Percentiles rank a stretch among this genome's conserved stretches.
Evolutionary conservation across 2,888 invertebrate genomes (phyloP).

Genomic region (Allacma fusca): DNA sequence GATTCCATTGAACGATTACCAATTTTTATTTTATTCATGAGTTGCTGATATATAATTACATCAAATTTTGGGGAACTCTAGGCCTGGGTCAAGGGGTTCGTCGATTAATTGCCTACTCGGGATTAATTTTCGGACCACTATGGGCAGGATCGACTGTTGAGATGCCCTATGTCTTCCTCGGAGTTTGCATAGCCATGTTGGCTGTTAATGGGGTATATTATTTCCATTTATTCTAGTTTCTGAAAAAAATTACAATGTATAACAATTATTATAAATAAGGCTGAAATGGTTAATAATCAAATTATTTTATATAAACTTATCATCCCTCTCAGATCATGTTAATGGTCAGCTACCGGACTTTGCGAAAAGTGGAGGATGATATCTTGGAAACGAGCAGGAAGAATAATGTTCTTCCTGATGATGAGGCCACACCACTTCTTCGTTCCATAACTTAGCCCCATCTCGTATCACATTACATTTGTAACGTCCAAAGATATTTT

Average conservation of each 20-base stretch:
- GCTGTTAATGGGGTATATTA: neutral
- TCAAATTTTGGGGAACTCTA: too few relatives aligned
- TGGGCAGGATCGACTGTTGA: constrained; percentile 5
- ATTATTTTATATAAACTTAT: too few relatives aligned
- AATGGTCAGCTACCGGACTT: neutral
- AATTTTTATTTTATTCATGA: neutral
- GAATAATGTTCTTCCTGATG: too few relatives aligned
- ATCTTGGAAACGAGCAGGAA: too few relatives aligned
- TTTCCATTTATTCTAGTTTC: neutral
- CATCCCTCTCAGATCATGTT: constrained; percentile 13
- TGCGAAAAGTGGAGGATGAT: neutral
- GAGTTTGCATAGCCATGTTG: neutral
- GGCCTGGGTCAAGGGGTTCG: neutral
- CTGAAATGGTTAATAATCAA: neutral
- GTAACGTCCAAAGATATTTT: too few relatives aligned
- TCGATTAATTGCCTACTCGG: neutral
- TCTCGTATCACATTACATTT: too few relatives aligned
- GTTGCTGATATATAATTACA: too few relatives aligned
- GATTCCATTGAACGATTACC: neutral
- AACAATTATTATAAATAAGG: neutral
- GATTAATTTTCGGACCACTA: neutral
- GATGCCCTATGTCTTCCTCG: constrained; percentile 7
- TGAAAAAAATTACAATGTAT: too few relatives aligned
- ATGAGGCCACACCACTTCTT: too few relatives aligned
- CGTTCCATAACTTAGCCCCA: too few relatives aligned